Base-by-base conservation (phyloP, 2,797 vertebrate species). In the Delichon dasypus region DNA sequence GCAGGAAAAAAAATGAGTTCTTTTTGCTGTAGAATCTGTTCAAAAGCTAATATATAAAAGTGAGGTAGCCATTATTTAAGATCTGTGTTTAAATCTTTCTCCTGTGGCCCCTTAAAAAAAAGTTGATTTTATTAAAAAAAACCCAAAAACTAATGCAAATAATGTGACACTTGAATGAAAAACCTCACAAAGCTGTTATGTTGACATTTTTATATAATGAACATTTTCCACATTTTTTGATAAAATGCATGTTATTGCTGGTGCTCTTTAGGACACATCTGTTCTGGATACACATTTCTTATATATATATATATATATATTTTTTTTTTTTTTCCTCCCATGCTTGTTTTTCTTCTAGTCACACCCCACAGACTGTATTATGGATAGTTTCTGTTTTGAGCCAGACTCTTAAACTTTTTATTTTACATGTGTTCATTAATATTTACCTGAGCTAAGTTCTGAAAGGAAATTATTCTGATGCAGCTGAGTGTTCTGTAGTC, bases 401-500 rank as follows among this genome's bases (percentile, higher is more conserved):
- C 30, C 54, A 66, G 62, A 48, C 53, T 66, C 47, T 47, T 72
- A 26, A 60, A 53, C 25, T 61, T 57, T 5, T 45, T 66, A 62
- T 85, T 91, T 75, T 14, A 51, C 21, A n/a, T 0, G 0, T 42
- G 15, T 58, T 71, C 13, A 32, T 61, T 77, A 40, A 40, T 91
- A 81, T 85, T 79, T 73, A 48, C 15, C 21, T 89, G 67, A 84
- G 22, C 16, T 60, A 18, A 19, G 4, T 87, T 61, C 70, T 78
- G 79, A 61, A 85, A 81, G 25, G 40, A 89, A 92, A 42, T 48
- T 62, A 38, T 87, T 83, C 22, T 64, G 70, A 16, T 77, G 22
- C 57, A 64, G 20, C 42, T 53, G 11, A 38, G 13, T 51, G n/a
- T 71, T 77, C 27, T 61, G 1, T 36, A 44, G 8, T 72, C 55